phyloP scores from a whole-genome alignment of 2,797 vertebrate genomes.

The Orientallactaga sibirica region DNA sequence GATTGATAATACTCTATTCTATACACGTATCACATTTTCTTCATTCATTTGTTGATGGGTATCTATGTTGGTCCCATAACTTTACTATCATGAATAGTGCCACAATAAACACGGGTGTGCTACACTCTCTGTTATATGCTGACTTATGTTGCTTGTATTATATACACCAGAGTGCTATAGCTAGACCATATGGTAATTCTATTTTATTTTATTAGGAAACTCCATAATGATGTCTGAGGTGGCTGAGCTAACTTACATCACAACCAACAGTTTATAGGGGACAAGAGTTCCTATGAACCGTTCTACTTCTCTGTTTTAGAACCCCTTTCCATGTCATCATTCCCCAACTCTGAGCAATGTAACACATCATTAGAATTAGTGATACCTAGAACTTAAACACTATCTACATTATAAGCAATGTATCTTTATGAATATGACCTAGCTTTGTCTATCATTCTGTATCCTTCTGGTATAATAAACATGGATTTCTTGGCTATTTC shows the following conservation, averaged over 20 bases:
- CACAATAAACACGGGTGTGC: not conserved
- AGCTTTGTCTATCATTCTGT: slow-evolving; percentile 50
- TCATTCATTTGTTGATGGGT: not conserved
- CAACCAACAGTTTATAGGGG: not conserved
- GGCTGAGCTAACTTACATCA: not conserved
- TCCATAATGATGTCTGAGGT: not conserved
- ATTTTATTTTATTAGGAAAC: not conserved
- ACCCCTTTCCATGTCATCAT: slow-evolving; percentile 1
- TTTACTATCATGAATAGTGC: not conserved
- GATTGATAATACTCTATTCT: not conserved
- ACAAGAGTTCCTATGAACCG: not conserved
- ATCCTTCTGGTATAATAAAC: not conserved
- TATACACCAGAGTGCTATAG: not conserved
- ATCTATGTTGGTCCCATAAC: not conserved
- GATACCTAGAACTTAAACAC: slow-evolving; percentile 34
- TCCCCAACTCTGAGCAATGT: slow-evolving; percentile 19
- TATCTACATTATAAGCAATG: not conserved
- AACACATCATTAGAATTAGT: slow-evolving; percentile 26
- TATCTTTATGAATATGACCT: slow-evolving; percentile 47
- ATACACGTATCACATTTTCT: not conserved
- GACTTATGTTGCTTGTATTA: not conserved
- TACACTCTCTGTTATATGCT: not conserved
- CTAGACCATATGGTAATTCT: not conserved
- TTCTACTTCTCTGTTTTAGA: slow-evolving; percentile 37
- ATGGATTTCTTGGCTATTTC: not conserved